phyloP scores from a whole-genome alignment of 2,113 vertebrate genomes.

The Scopus umbretta region DNA sequence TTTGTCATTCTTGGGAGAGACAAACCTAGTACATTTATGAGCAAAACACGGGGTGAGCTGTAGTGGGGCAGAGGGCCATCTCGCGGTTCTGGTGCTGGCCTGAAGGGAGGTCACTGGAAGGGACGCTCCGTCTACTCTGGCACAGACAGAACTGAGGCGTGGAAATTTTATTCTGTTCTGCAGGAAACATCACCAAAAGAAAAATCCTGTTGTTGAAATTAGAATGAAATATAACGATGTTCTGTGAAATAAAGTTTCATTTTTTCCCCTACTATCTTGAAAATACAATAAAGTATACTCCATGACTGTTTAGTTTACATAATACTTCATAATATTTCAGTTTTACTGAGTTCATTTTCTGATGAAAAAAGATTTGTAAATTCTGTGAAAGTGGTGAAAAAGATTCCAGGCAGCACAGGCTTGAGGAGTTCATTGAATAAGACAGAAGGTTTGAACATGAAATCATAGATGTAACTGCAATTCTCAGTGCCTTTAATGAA shows the following conservation, averaged over 20 bases:
- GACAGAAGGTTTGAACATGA: background rate
- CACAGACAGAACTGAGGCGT: background rate
- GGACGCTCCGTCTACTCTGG: background rate
- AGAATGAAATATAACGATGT: background rate
- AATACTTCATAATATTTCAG: background rate
- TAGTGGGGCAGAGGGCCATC: background rate
- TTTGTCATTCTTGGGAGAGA: background rate
- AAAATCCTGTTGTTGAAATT: background rate
- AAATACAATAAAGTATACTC: background rate
- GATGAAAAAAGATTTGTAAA: background rate
- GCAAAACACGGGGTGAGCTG: background rate
- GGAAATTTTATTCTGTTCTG: background rate
- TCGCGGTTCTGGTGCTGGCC: background rate
- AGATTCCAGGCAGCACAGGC: background rate
- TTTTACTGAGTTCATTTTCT: background rate
- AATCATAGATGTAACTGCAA: background rate
- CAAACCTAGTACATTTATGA: rapidly evolving
- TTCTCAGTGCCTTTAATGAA: background rate
- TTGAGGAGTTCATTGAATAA: background rate
- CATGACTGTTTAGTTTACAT: background rate
- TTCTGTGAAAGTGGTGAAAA: background rate
- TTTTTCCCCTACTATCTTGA: background rate
- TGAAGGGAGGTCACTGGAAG: background rate
- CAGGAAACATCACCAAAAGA: background rate
- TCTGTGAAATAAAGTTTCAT: background rate